A percentile compares a stretch with the other conserved stretches of the same genome.
Evolutionary conservation across 2,888 invertebrate genomes (phyloP).

Genomic region (Autographa pulchrina): DNA sequence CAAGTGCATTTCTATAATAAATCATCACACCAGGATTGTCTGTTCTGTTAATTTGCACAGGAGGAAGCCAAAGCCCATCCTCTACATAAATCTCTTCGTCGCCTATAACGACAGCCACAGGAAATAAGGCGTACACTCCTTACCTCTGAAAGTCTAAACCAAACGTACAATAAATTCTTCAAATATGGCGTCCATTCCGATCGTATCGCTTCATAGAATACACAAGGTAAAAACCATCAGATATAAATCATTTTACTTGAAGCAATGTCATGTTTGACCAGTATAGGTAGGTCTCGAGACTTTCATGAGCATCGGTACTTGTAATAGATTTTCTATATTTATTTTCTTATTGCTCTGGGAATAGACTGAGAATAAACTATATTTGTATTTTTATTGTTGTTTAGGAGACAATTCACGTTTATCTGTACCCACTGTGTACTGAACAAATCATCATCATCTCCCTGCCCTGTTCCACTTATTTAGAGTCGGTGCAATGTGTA

Average conservation of each 20-base stretch:
- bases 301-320: conserved; percentile 43
- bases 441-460: too few species aligned
- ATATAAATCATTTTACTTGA: conserved; percentile 51
- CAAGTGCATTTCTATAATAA: background rate
- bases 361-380: background rate
- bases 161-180: conserved; percentile 35
- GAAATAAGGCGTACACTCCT: background rate
- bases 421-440: background rate
- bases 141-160: conserved; percentile 19
- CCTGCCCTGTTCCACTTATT: too few species aligned
- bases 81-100: conserved; percentile 3
- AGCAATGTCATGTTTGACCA: conserved; percentile 29
- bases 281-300: conserved; percentile 17
- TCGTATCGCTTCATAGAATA: conserved; percentile 28
- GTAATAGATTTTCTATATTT: conserved; percentile 39
- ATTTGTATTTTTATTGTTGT: background rate
- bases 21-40: background rate
- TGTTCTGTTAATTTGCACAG: background rate
- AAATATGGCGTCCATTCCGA: conserved; percentile 20
- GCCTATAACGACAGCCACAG: background rate
- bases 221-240: conserved; percentile 28
- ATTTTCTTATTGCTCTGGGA: conserved; percentile 25
- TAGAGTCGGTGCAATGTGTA: too few species aligned
- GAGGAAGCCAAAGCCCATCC: background rate
- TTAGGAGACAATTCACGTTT: background rate